phyloP scores from a whole-genome alignment of 2,797 vertebrate genomes.

The Rousettus madagascariensis region DNA sequence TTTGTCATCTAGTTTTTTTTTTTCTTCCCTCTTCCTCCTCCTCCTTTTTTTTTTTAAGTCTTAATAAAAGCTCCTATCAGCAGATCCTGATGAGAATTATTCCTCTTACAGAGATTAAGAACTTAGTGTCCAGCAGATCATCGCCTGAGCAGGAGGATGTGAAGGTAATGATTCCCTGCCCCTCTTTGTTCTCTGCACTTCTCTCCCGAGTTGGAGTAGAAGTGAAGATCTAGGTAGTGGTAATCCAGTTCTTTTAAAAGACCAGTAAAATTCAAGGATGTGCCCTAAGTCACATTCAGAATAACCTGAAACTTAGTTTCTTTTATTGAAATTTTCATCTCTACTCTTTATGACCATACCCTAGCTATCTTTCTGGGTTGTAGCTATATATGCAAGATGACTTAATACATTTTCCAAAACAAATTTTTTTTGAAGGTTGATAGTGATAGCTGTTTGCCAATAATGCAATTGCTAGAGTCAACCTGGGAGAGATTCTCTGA shows the following conservation, averaged over 20 bases:
- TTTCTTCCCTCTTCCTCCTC: accelerated
- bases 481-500: background rate
- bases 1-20: background rate
- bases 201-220: background rate
- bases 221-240: background rate
- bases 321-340: background rate
- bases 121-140: conserved; percentile 29
- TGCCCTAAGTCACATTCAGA: background rate
- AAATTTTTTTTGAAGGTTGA: background rate
- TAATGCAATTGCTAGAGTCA: background rate
- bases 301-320: background rate
- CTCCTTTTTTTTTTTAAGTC: background rate
- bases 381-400: background rate
- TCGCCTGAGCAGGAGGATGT: conserved; percentile 41
- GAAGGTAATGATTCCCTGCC: conserved; percentile 74
- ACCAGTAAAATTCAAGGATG: background rate
- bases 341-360: background rate
- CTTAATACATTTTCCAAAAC: background rate
- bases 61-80: background rate
- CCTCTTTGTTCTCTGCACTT: background rate
- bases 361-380: background rate
- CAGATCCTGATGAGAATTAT: conserved; percentile 65
- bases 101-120: conserved; percentile 71
- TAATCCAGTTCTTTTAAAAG: background rate
- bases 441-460: background rate